These are phyloP conservation scores for Drosophila nannoptera DNA, from an alignment of 1,140 invertebrate genomes.

Conservation along the genomic window DNA sequence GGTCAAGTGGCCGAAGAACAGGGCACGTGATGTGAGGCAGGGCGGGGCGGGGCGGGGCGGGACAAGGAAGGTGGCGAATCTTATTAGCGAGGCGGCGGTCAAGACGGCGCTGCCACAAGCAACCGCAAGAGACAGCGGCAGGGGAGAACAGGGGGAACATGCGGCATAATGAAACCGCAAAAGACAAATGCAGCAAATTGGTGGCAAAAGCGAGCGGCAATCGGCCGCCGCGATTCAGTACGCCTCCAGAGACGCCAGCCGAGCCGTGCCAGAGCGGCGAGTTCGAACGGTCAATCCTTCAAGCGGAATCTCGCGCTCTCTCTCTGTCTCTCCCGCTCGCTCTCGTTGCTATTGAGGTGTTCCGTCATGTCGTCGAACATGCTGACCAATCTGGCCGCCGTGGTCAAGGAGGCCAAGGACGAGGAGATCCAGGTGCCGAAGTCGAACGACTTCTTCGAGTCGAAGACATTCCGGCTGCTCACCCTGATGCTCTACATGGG, in stretches of 20 bases:
- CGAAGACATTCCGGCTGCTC: slow-evolving; percentile 68
- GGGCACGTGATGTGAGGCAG: slow-evolving; percentile 53
- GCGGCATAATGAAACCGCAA: slow-evolving; percentile 14
- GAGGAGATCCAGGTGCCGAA: slow-evolving; percentile 71
- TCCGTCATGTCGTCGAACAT: neutral
- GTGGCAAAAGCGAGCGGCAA: slow-evolving; percentile 10
- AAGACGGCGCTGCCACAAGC: slow-evolving; percentile 53
- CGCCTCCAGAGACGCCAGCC: slow-evolving; percentile 39
- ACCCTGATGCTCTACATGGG: slow-evolving; percentile 71
- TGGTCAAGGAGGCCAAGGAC: slow-evolving; percentile 69
- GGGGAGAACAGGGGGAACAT: slow-evolving; percentile 22
- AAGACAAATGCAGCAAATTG: slow-evolving; percentile 16
- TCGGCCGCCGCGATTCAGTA: slow-evolving; percentile 44
- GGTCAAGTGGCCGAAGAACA: slow-evolving; percentile 59
- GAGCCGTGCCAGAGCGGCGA: slow-evolving; percentile 39
- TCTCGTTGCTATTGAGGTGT: too few species aligned
- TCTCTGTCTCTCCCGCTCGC: too few species aligned
- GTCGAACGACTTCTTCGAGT: slow-evolving; percentile 73
- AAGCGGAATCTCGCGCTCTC: too few species aligned
- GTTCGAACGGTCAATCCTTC: slow-evolving; percentile 9
- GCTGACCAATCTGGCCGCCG: slow-evolving; percentile 48
- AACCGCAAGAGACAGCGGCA: slow-evolving; percentile 1
- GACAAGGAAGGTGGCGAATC: slow-evolving; percentile 37
- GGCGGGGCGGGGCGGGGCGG: too few species aligned
- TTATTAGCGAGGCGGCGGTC: slow-evolving; percentile 59